Conservation (phyloP, 37 sponge, comb jelly and placozoan species). For the Crambe crambe region DNA sequence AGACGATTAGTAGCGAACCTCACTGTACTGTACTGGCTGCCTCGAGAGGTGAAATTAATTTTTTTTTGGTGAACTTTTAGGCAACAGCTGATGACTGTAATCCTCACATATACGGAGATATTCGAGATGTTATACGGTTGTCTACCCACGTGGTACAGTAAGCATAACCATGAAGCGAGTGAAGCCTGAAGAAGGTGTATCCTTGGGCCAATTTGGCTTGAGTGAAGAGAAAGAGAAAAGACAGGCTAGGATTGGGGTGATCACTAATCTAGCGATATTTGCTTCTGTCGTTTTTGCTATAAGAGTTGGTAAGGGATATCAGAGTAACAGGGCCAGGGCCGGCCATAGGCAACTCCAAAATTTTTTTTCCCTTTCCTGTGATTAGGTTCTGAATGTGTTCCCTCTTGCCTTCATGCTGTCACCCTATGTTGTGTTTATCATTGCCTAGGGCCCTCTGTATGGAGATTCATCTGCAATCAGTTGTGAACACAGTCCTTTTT, state of each 20-base stretch:
- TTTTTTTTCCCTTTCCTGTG: no score
- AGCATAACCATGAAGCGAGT: constrained; percentile 7
- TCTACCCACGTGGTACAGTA: background rate
- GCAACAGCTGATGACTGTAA: background rate
- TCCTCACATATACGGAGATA: background rate
- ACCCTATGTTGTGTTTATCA: no score
- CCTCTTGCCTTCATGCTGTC: no score
- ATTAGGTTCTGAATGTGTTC: no score
- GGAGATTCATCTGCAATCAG: constrained; percentile 11
- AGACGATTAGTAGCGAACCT: no score
- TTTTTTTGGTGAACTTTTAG: background rate
- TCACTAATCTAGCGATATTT: constrained; percentile 11
- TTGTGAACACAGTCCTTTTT: no score
- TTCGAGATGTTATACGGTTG: background rate
- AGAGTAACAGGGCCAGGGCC: no score
- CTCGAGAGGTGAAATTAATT: constrained; percentile 14
- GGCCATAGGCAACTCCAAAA: no score
- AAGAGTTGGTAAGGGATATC: constrained; percentile 16
- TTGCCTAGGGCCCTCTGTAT: constrained; percentile 20
- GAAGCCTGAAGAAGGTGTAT: background rate
- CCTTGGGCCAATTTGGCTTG: background rate
- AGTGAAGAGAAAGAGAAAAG: constrained; percentile 6
- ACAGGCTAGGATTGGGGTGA: constrained; percentile 8
- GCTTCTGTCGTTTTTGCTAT: constrained; percentile 21
- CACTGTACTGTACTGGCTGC: no score